A percentile compares a stretch with the other conserved stretches of the same genome.
phyloP scores from a whole-genome alignment of 1,140 invertebrate species.

The Oscheius sp. region DNA sequence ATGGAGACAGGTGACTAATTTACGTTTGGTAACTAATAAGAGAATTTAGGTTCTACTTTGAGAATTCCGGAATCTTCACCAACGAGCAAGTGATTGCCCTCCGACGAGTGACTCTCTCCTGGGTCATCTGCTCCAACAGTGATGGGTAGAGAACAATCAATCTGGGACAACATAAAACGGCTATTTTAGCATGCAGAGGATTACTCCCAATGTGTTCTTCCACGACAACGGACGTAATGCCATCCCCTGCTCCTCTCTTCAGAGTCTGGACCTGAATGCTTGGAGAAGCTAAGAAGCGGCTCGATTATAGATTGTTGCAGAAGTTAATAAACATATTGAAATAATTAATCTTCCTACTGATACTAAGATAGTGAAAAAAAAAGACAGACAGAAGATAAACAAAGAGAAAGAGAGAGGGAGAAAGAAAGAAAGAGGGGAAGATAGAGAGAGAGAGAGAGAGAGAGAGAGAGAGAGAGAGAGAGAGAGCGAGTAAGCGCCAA shows the following conservation, averaged over 20 bases:
- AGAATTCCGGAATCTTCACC: constrained; percentile 80
- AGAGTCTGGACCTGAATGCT: constrained; percentile 23
- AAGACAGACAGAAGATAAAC: no score
- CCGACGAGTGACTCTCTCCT: constrained; percentile 70
- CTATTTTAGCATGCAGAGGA: constrained; percentile 18
- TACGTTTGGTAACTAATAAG: not conserved
- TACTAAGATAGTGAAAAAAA: no score
- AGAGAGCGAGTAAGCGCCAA: no score
- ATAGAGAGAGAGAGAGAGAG: no score
- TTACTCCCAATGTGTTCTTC: constrained; percentile 29
- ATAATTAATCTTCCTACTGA: no score
- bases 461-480: no score
- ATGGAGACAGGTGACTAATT: constrained; percentile 60
- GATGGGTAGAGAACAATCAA: not conserved
- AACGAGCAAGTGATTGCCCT: constrained; percentile 72
- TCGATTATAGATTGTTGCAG: not conserved
- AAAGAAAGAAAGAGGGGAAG: no score
- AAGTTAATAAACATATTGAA: not conserved
- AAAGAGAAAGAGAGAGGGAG: no score
- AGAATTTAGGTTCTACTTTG: constrained; percentile 77
- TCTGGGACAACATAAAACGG: not conserved
- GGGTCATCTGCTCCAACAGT: constrained; percentile 69
- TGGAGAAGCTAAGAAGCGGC: constrained; percentile 36
- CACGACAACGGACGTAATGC: constrained; percentile 32
- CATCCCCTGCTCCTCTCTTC: constrained; percentile 35